A percentile compares a stretch with the other conserved stretches of the same genome.
phyloP scores from a whole-genome alignment of 2,888 invertebrate genomes.

The Busseola fusca region DNA sequence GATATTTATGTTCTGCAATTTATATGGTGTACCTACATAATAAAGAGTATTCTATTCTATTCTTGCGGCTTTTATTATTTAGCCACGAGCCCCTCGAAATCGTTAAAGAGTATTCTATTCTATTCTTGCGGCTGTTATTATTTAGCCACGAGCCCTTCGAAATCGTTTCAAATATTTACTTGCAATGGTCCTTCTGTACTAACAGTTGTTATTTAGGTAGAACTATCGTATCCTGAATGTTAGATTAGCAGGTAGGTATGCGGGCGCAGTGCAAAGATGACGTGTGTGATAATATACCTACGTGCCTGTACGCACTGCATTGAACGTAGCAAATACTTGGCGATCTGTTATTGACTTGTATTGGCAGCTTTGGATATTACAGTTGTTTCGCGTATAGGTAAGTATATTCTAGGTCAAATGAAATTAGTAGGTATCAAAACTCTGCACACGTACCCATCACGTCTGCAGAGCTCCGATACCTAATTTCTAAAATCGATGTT shows the following conservation, averaged over 20 bases:
- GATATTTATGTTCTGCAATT: too few species aligned
- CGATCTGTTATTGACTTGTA: constrained; percentile 18
- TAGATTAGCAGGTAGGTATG: constrained; percentile 68
- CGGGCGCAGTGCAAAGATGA: constrained; percentile 68
- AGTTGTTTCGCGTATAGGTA: not conserved
- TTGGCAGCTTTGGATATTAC: not conserved
- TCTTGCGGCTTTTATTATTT: not conserved
- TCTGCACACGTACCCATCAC: too few species aligned
- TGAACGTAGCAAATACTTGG: constrained; percentile 37
- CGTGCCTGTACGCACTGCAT: constrained; percentile 34
- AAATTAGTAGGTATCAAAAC: too few species aligned
- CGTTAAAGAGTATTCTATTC: too few species aligned
- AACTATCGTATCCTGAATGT: constrained; percentile 55
- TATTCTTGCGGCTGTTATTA: not conserved
- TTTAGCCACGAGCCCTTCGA: not conserved
- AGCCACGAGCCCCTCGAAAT: not conserved
- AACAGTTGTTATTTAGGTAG: not conserved
- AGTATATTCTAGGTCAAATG: too few species aligned
- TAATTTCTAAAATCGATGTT: too few species aligned
- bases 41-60: too few species aligned
- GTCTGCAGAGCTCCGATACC: too few species aligned
- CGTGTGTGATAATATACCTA: constrained; percentile 51
- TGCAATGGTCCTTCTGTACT: constrained; percentile 24
- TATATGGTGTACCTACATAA: too few species aligned
- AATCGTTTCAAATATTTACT: not conserved